Evolutionary conservation across 2,888 invertebrate species (phyloP).

Genomic region (Lucinisca nassula): DNA sequence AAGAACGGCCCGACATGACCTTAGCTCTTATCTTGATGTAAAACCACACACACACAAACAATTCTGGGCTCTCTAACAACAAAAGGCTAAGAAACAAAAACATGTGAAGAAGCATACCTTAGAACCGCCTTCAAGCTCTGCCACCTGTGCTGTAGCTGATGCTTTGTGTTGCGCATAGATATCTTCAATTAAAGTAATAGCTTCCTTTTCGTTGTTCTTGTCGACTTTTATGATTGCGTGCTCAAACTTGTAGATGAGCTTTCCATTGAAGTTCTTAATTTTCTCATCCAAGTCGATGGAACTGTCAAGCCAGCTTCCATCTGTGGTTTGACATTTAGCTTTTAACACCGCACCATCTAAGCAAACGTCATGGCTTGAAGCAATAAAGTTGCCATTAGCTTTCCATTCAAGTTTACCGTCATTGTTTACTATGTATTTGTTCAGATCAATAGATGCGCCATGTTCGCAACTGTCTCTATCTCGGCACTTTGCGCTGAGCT

Average conservation of each 20-base stretch:
- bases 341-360: not conserved
- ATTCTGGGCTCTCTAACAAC: no score
- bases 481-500: not conserved
- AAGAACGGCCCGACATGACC: no score
- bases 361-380: not conserved
- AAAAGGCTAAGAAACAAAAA: no score
- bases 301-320: not conserved
- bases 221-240: not conserved
- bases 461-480: not conserved
- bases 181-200: not conserved
- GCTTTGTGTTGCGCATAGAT: not conserved
- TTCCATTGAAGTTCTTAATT: not conserved
- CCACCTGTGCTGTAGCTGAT: not conserved
- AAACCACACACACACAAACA: no score
- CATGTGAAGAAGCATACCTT: not conserved
- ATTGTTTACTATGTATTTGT: not conserved
- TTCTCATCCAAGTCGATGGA: not conserved
- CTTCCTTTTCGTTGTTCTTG: not conserved
- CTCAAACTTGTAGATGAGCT: not conserved
- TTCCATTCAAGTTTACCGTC: not conserved
- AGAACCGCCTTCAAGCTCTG: not conserved
- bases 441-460: not conserved
- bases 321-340: not conserved
- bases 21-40: no score
- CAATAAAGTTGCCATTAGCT: not conserved